Evolutionary conservation across 2,113 vertebrate species (phyloP).

Genomic region (Pimephales promelas): DNA sequence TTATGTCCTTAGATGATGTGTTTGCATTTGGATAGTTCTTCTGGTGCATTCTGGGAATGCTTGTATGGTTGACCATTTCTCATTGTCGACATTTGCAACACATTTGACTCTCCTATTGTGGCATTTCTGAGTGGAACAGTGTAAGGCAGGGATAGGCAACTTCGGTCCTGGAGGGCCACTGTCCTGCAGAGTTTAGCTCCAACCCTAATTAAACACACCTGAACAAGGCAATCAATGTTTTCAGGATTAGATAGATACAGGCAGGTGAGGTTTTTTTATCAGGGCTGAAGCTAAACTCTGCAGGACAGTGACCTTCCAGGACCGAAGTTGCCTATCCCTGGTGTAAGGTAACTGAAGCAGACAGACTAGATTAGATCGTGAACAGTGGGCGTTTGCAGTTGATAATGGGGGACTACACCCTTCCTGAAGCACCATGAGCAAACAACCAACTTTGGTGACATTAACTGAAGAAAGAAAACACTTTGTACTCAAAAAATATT

Average conservation of each 20-base stretch:
- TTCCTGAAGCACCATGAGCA: background rate
- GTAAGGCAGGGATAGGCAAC: no score
- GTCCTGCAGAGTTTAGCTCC: no score
- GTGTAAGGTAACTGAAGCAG: background rate
- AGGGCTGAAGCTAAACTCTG: no score
- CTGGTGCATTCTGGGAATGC: conserved; percentile 17
- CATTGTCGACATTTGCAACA: background rate
- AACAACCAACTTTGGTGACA: background rate
- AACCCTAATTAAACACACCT: no score
- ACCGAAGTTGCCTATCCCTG: no score
- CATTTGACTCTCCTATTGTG: background rate
- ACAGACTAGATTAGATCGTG: background rate
- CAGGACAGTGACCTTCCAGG: no score
- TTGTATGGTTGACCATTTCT: background rate
- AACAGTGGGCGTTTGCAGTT: background rate
- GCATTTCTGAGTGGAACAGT: background rate
- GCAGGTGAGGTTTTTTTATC: no score
- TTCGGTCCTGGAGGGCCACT: no score
- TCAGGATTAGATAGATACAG: no score
- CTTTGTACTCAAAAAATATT: background rate
- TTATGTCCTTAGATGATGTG: background rate
- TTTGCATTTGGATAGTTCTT: background rate
- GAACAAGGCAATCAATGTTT: no score
- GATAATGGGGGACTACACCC: background rate
- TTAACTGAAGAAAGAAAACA: background rate